Evolutionary conservation across 2,888 invertebrate genomes (phyloP).

Genomic region (Acleris holmiana): DNA sequence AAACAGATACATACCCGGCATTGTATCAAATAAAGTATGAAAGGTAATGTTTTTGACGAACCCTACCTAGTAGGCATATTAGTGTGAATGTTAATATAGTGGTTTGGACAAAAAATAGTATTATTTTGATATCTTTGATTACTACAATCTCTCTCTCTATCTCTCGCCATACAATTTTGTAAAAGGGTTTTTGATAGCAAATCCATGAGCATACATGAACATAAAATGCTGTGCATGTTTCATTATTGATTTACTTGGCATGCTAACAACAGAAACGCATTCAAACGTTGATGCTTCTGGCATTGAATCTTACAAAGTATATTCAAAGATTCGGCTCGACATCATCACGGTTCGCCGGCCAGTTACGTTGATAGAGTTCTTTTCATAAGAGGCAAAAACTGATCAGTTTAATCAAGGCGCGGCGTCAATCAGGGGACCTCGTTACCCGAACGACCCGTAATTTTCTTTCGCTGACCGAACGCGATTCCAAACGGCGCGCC

Average conservation of each 20-base stretch:
- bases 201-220: too few relatives aligned
- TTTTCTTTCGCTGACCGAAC: constrained; percentile 78
- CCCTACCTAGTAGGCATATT: too few relatives aligned
- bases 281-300: background rate
- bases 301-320: constrained; percentile 7
- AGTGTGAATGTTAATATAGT: too few relatives aligned
- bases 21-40: too few relatives aligned
- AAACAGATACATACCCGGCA: too few relatives aligned
- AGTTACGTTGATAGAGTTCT: constrained; percentile 68
- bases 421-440: constrained; percentile 76
- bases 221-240: too few relatives aligned
- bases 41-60: too few relatives aligned
- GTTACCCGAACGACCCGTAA: constrained; percentile 77
- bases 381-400: constrained; percentile 75
- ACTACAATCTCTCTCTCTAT: too few relatives aligned
- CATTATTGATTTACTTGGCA: background rate
- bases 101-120: too few relatives aligned
- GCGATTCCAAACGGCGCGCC: constrained; percentile 62
- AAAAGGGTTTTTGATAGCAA: too few relatives aligned
- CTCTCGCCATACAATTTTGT: too few relatives aligned
- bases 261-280: background rate
- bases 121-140: too few relatives aligned
- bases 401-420: constrained; percentile 78
- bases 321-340: constrained; percentile 39
- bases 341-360: constrained; percentile 52